Evolutionary conservation across 2,113 vertebrate genomes (phyloP).

Genomic region (Piliocolobus tephrosceles): DNA sequence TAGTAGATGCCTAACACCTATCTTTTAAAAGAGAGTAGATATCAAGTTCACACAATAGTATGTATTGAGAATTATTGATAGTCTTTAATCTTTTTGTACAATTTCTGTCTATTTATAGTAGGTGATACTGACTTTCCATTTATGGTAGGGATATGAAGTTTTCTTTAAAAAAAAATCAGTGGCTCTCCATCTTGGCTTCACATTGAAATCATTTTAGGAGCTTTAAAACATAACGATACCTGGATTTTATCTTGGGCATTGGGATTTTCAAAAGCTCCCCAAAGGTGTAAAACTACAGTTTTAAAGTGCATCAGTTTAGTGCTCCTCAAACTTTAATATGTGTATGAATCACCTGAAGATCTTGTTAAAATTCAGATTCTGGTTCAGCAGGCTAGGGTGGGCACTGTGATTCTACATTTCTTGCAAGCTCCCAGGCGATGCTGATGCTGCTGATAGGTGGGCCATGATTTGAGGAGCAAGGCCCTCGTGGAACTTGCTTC

Average conservation of each 20-base stretch:
- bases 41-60: neutral
- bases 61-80: neutral
- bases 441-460: neutral
- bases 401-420: neutral
- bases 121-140: neutral
- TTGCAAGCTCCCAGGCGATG: neutral
- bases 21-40: neutral
- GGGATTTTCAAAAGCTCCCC: constrained; percentile 14
- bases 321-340: neutral
- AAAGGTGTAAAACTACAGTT: neutral
- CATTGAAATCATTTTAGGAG: neutral
- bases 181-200: neutral
- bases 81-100: neutral
- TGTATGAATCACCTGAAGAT: neutral
- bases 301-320: neutral
- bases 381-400: neutral
- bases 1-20: neutral
- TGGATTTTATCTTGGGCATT: neutral
- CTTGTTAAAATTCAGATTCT: neutral
- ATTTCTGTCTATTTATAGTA: neutral
- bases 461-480: neutral
- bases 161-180: neutral
- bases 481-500: neutral
- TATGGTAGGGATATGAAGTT: neutral
- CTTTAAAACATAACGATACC: neutral